Conservation (phyloP, 2,888 invertebrate species). For the Cyclophora albipunctata region DNA sequence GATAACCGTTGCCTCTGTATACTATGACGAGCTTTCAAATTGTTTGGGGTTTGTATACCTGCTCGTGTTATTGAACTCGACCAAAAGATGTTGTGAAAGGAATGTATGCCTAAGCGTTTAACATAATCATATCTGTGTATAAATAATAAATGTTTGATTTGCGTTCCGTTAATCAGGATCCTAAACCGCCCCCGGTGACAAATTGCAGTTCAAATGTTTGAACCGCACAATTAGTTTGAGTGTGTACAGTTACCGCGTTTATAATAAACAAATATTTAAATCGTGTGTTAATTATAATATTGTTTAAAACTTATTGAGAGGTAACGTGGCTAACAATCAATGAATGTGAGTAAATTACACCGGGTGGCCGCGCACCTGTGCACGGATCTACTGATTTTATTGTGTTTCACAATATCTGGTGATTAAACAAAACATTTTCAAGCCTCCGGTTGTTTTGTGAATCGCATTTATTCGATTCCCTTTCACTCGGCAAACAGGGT, state of each 20-base stretch:
- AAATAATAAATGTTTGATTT: neutral
- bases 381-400: constrained; percentile 7
- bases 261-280: constrained; percentile 36
- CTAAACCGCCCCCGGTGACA: constrained; percentile 28
- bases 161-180: constrained; percentile 4
- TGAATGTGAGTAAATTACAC: constrained; percentile 8
- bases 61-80: too few relatives aligned
- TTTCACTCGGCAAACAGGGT: neutral
- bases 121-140: too few relatives aligned
- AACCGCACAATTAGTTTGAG: constrained; percentile 58
- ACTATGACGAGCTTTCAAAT: constrained; percentile 16
- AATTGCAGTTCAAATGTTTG: constrained; percentile 48
- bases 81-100: too few relatives aligned
- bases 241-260: constrained; percentile 38
- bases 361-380: constrained; percentile 6
- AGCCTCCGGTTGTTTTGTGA: constrained; percentile 1
- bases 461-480: neutral
- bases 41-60: too few relatives aligned
- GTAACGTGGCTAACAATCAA: neutral
- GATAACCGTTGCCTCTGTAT: constrained; percentile 45
- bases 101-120: too few relatives aligned
- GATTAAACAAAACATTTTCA: constrained; percentile 7
- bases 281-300: constrained; percentile 7
- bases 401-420: constrained; percentile 4
- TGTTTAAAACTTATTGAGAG: neutral